phyloP scores from a whole-genome alignment of 2,113 vertebrate species.

The Halichoerus grypus region DNA sequence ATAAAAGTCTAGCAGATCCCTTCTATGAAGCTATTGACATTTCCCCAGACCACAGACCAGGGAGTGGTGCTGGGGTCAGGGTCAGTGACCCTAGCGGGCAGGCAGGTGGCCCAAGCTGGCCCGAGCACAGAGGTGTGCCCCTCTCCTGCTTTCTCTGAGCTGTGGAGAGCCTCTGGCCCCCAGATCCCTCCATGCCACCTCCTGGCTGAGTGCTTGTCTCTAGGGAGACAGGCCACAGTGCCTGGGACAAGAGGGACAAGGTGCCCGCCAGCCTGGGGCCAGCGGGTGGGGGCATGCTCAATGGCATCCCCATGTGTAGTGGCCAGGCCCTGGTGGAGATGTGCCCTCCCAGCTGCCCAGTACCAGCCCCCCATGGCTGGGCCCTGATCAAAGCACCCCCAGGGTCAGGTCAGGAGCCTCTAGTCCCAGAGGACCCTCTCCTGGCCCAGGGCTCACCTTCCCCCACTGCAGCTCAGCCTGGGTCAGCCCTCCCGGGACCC shows the following conservation, averaged over 20 bases:
- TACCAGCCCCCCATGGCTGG: background rate
- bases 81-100: background rate
- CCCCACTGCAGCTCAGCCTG: background rate
- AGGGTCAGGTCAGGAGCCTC: background rate
- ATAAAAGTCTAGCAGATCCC: background rate
- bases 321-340: background rate
- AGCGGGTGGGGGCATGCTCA: background rate
- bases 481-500: background rate
- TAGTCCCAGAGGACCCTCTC: background rate
- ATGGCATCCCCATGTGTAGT: too few relatives aligned
- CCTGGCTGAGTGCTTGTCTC: background rate
- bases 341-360: background rate
- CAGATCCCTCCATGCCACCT: background rate
- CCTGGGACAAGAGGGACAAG: background rate
- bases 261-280: background rate
- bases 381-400: background rate
- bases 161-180: background rate
- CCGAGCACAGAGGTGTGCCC: background rate
- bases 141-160: background rate
- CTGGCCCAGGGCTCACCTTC: background rate
- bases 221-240: background rate
- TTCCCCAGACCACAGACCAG: background rate
- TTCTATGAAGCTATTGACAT: background rate
- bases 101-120: background rate
- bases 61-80: fast-evolving